Evolutionary conservation across 1,140 invertebrate species (phyloP).

Genomic region (Carcinoscorpius rotundicauda): DNA sequence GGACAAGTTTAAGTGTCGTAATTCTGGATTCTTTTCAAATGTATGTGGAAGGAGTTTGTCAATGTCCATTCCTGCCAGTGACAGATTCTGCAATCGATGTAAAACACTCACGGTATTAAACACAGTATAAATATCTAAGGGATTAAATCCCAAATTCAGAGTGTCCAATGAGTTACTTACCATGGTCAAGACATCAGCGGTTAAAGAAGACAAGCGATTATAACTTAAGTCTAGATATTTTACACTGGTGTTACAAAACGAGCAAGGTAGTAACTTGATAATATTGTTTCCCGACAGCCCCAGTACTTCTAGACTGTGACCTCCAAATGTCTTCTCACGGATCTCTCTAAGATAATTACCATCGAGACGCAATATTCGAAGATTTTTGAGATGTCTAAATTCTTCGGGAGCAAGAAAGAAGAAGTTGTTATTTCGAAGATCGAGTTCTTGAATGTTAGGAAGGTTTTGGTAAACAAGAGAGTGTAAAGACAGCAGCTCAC

Average conservation of each 20-base stretch:
- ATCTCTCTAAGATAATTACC: slow-evolving; percentile 55
- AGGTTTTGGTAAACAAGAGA: slow-evolving; percentile 13
- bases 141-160: slow-evolving; percentile 54
- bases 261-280: background rate
- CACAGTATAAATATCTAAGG: slow-evolving; percentile 33
- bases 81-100: slow-evolving; percentile 42
- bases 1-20: slow-evolving; percentile 26
- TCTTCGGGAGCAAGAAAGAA: slow-evolving; percentile 36
- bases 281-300: slow-evolving; percentile 13
- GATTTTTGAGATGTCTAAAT: slow-evolving; percentile 34
- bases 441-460: slow-evolving; percentile 12
- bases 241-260: slow-evolving; percentile 3
- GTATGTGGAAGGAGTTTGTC: slow-evolving; percentile 18
- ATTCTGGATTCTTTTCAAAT: slow-evolving; percentile 20
- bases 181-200: slow-evolving; percentile 44
- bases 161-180: slow-evolving; percentile 45
- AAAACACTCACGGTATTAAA: slow-evolving; percentile 42
- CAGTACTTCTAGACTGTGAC: slow-evolving; percentile 36
- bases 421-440: slow-evolving; percentile 47
- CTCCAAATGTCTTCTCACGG: slow-evolving; percentile 53
- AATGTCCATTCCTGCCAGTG: slow-evolving; percentile 34
- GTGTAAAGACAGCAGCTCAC: slow-evolving; percentile 7
- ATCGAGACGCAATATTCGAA: slow-evolving; percentile 52
- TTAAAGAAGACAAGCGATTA: slow-evolving; percentile 35
- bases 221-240: background rate